Conservation (phyloP, 30 jellyfish, hydroid and myxozoan species). For the Sanderia malayensis region DNA sequence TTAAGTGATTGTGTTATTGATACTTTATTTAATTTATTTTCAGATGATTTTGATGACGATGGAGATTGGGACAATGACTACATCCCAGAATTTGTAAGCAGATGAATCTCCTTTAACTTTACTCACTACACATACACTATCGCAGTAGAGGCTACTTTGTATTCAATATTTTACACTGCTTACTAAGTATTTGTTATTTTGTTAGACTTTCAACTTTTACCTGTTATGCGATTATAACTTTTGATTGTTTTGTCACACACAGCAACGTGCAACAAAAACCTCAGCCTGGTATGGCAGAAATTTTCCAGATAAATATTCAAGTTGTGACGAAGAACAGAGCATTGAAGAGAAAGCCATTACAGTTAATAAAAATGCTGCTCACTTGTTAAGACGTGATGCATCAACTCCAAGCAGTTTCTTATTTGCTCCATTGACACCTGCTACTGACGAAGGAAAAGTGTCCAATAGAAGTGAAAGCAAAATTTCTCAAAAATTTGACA, state of each 20-base stretch:
- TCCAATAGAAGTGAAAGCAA: neutral
- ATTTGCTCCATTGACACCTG: neutral
- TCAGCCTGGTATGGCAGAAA: neutral
- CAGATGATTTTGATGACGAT: neutral
- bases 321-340: neutral
- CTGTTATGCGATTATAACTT: too few species aligned
- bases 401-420: neutral
- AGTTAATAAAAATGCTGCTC: neutral
- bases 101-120: neutral
- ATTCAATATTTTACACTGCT: too few species aligned
- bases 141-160: too few species aligned
- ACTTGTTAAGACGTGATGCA: neutral
- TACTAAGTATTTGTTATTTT: too few species aligned
- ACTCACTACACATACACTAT: too few species aligned
- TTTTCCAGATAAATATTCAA: neutral
- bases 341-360: neutral
- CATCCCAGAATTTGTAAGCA: neutral
- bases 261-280: neutral
- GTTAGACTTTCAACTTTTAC: too few species aligned
- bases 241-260: neutral
- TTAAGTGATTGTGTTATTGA: too few species aligned
- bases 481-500: neutral
- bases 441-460: neutral
- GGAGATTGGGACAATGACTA: slow-evolving; percentile 1
- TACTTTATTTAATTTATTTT: too few species aligned